phyloP scores from a whole-genome alignment of 64 coral and sea anemone genomes.

The Acropora yongei region DNA sequence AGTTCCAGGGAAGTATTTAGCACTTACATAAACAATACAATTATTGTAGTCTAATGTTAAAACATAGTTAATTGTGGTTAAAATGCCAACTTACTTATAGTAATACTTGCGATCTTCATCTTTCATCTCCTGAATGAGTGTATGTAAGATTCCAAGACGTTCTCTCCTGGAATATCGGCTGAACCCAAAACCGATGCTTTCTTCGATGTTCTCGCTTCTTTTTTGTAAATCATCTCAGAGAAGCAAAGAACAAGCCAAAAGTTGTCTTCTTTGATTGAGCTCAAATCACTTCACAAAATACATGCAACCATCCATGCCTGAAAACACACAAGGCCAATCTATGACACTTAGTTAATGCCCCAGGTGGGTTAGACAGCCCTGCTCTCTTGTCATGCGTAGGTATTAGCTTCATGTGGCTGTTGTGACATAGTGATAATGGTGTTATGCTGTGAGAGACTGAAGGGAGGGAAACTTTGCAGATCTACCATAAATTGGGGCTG shows the following conservation, averaged over 20 bases:
- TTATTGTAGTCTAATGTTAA: slow-evolving; percentile 36
- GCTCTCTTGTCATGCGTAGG: too few species aligned
- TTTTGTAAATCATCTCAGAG: not conserved
- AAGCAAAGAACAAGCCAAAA: not conserved
- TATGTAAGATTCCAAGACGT: not conserved
- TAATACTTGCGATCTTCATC: not conserved
- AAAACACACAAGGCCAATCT: too few species aligned
- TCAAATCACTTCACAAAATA: too few species aligned
- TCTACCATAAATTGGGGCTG: too few species aligned
- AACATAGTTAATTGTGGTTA: slow-evolving; percentile 21
- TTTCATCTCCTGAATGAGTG: not conserved
- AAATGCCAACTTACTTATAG: not conserved
- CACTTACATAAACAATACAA: slow-evolving; percentile 32
- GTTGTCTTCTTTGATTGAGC: not conserved
- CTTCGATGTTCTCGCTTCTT: not conserved
- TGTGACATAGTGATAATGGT: too few species aligned
- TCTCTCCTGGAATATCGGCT: not conserved
- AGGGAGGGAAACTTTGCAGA: too few species aligned
- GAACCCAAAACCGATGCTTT: not conserved
- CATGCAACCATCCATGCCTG: too few species aligned
- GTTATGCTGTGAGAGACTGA: too few species aligned
- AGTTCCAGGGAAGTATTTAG: slow-evolving; percentile 23
- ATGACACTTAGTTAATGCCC: too few species aligned
- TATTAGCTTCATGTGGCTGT: too few species aligned
- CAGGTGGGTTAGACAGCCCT: too few species aligned